Conservation (phyloP, 2,113 vertebrate species). For the Acanthochromis polyacanthus region DNA sequence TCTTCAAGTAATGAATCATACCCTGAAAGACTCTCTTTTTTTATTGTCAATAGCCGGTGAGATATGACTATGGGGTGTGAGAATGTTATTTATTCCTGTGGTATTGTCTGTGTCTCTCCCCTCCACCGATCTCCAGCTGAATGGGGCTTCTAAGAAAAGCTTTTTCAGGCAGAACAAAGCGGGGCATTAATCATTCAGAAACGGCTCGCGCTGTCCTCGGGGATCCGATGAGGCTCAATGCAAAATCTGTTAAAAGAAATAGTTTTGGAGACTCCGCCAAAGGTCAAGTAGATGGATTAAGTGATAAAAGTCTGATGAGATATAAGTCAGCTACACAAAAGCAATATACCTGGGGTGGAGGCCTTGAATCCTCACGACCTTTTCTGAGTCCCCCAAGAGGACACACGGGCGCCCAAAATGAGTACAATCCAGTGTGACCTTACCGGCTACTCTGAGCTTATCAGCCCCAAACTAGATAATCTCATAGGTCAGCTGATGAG, state of each 20-base stretch:
- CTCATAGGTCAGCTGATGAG: conserved; percentile 41
- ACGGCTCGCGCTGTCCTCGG: conserved; percentile 40
- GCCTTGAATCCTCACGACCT: conserved; percentile 81
- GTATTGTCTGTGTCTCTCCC: conserved; percentile 67
- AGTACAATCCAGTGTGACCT: conserved; percentile 36
- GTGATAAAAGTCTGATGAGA: conserved; percentile 83
- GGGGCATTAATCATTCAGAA: conserved; percentile 78
- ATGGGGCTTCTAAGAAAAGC: conserved; percentile 70
- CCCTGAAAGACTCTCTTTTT: conserved; percentile 57
- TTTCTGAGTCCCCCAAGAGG: conserved; percentile 78
- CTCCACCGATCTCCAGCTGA: conserved; percentile 67
- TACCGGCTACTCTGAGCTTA: conserved; percentile 21
- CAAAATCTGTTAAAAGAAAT: conserved; percentile 77
- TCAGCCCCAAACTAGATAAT: conserved; percentile 39
- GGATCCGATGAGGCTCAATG: conserved; percentile 72
- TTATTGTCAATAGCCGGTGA: conserved; percentile 63
- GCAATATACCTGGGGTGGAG: conserved; percentile 73
- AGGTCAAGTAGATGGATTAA: conserved; percentile 81
- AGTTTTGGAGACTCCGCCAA: conserved; percentile 81
- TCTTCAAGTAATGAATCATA: conserved; percentile 67
- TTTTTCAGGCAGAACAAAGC: conserved; percentile 75
- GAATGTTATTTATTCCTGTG: conserved; percentile 74
- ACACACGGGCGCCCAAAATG: conserved; percentile 22
- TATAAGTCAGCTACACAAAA: conserved; percentile 81
- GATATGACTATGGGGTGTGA: conserved; percentile 65